phyloP scores from a whole-genome alignment of 2,888 invertebrate genomes.

The Panzeria rudis region DNA sequence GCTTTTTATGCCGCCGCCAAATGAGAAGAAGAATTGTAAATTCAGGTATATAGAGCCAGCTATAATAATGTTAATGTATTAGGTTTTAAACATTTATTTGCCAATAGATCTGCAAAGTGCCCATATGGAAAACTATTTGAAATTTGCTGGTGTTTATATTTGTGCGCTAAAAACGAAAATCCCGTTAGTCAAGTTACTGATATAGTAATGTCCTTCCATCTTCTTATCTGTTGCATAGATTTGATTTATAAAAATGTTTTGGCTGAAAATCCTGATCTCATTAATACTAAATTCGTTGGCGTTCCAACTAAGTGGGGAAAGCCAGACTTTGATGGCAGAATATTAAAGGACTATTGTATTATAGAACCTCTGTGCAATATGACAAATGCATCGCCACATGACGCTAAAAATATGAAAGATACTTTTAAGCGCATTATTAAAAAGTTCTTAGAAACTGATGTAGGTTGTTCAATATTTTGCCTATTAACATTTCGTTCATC shows the following conservation, averaged over 20 bases:
- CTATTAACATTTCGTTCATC: too few species aligned
- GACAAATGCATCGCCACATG: slow-evolving; percentile 92
- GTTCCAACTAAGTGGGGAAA: slow-evolving; percentile 88
- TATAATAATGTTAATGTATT: background rate
- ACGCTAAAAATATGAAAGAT: slow-evolving; percentile 95
- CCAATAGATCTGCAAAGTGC: slow-evolving; percentile 87
- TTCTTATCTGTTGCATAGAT: slow-evolving; percentile 95
- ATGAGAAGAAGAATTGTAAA: slow-evolving; percentile 82
- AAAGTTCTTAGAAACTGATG: slow-evolving; percentile 83
- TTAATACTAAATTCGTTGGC: slow-evolving; percentile 93
- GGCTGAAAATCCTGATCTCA: slow-evolving; percentile 91
- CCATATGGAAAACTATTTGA: slow-evolving; percentile 93
- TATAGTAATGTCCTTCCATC: slow-evolving; percentile 96
- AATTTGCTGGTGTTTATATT: slow-evolving; percentile 96
- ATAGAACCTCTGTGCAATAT: slow-evolving; percentile 92
- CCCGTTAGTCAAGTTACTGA: slow-evolving; percentile 92
- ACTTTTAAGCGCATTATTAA: slow-evolving; percentile 92
- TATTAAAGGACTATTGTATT: slow-evolving; percentile 90
- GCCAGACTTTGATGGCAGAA: slow-evolving; percentile 84
- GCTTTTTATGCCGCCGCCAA: slow-evolving; percentile 89
- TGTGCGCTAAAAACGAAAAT: slow-evolving; percentile 94
- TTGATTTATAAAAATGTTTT: slow-evolving; percentile 94
- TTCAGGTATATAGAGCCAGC: slow-evolving; percentile 79
- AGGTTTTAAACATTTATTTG: background rate
- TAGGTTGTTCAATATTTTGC: slow-evolving; percentile 64